Conservation (phyloP, 2,113 vertebrate species). For the Festucalex cinctus region DNA sequence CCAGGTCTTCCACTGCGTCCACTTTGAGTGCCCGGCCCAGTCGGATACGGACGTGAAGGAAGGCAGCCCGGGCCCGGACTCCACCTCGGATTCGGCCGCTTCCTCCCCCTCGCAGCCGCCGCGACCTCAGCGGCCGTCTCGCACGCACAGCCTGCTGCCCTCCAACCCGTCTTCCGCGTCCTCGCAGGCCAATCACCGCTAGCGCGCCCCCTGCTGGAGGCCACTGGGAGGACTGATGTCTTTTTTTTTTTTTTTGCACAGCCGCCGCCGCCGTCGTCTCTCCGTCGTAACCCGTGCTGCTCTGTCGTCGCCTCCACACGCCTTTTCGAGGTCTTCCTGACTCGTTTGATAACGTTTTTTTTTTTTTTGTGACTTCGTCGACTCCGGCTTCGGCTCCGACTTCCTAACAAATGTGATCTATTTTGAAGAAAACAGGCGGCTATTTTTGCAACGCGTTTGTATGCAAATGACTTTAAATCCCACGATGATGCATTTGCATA, state of each 20-base stretch:
- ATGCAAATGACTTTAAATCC: slow-evolving; percentile 42
- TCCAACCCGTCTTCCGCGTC: slow-evolving; percentile 33
- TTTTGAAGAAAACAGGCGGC: background rate
- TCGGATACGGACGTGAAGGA: slow-evolving; percentile 78
- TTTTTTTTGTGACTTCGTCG: slow-evolving; percentile 37
- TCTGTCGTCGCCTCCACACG: slow-evolving; percentile 25
- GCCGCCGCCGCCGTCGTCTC: slow-evolving; percentile 31
- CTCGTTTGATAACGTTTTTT: slow-evolving; percentile 22
- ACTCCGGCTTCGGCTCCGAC: background rate
- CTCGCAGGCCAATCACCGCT: slow-evolving; percentile 22
- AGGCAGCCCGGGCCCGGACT: slow-evolving; percentile 71
- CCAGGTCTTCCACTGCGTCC: slow-evolving; percentile 97
- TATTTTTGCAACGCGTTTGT: slow-evolving; percentile 19
- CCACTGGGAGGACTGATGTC: slow-evolving; percentile 31
- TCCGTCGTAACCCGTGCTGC: slow-evolving; percentile 23
- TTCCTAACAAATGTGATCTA: slow-evolving; percentile 2
- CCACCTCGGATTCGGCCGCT: slow-evolving; percentile 34
- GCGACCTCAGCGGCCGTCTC: slow-evolving; percentile 52
- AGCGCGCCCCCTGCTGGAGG: slow-evolving; percentile 27
- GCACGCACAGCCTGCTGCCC: slow-evolving; percentile 61
- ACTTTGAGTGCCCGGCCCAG: slow-evolving; percentile 95
- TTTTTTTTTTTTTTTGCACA: slow-evolving; percentile 74
- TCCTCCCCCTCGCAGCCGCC: slow-evolving; percentile 27
- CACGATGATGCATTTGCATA: slow-evolving; percentile 41
- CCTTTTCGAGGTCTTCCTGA: slow-evolving; percentile 44